Base-by-base conservation (phyloP, 2,113 vertebrate genomes). In the Hydropotes inermis region DNA sequence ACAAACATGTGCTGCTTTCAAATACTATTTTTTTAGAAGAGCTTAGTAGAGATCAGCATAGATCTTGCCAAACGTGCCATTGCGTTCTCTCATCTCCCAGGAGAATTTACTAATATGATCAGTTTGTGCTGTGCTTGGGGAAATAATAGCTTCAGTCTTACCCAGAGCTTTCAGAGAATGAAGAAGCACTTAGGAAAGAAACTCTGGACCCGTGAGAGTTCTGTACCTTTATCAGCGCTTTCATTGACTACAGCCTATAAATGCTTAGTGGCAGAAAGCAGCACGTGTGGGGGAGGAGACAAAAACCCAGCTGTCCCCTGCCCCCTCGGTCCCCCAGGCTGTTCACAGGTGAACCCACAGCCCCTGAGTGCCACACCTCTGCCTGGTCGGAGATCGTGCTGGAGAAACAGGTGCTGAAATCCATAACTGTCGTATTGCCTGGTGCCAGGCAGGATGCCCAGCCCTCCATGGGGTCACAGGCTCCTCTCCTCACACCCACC, bases 321-420 rank as follows among this genome's bases (percentile, higher is more conserved):
- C 28, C 82, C n/a, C 30, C 8, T 25, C 5, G 2, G 16, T 23
- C 52, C 33, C 74, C 47, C 5, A 27, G 43, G 81, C 45, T 43
- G 89, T 85, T 52, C 17, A 64, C 14, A 7, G 12, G 5, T 6
- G 54, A 39, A 45, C 47, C 17, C 2, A 1, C n/a, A 82, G 12
- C 9, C 39, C n/a, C 57, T 0, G 1, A n/a, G 13, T 50, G 15
- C 21, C 21, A 16, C 47, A 6, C 36, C 5, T 2, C 2, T 25
- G 1, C 19, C 89, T 91, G 33, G 19, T 7, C 1, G 0, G 27
- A 47, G n/a, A 36, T 84, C 79, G 79, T 74, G 33, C 52, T 16
- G 19, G 5, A 43, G 27, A 87, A 28, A 39, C 0, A 39, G n/a
- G 8, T 57, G 19, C 7, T 11, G 3, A 52, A 28, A 17, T 86